phyloP scores from a whole-genome alignment of 1,140 invertebrate species.

The Eriosoma lanigerum region DNA sequence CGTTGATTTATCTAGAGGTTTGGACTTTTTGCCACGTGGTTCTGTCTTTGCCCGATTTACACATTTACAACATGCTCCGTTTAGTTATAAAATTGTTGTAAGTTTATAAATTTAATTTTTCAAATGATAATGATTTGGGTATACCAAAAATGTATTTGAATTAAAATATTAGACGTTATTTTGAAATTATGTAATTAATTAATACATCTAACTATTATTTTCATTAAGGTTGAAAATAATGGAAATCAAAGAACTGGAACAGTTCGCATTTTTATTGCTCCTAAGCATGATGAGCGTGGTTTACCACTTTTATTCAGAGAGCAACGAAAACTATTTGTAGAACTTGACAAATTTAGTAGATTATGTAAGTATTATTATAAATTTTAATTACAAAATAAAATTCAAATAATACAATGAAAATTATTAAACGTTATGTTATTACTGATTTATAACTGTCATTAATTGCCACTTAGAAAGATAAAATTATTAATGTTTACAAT shows the following conservation, averaged over 20 bases:
- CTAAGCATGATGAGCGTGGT: conserved; percentile 63
- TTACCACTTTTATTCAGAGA: conserved; percentile 60
- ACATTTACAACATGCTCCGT: conserved; percentile 61
- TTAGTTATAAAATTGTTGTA: conserved; percentile 57
- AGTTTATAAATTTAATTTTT: too few relatives aligned
- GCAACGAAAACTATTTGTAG: conserved; percentile 62
- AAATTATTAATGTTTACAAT: too few relatives aligned
- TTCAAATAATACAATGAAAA: too few relatives aligned
- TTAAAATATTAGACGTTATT: too few relatives aligned
- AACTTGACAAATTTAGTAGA: conserved; percentile 64
- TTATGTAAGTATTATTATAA: conserved; percentile 59
- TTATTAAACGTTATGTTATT: too few relatives aligned
- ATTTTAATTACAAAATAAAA: too few relatives aligned
- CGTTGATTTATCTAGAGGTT: conserved; percentile 60
- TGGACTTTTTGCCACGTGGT: conserved; percentile 60
- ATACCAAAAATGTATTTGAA: too few relatives aligned
- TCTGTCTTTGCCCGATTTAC: conserved; percentile 60
- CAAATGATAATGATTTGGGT: too few relatives aligned
- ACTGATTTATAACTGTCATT: too few relatives aligned
- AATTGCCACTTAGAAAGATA: too few relatives aligned
- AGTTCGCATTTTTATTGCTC: conserved; percentile 65
- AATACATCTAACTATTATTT: too few relatives aligned
- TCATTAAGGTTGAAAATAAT: conserved; percentile 52
- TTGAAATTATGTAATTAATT: not conserved
- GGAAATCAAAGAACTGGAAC: conserved; percentile 58